Evolutionary conservation across 1,140 invertebrate genomes (phyloP), one percentile per base, ranked within the genome.

Genomic region (Tribolium castaneum): DNA sequence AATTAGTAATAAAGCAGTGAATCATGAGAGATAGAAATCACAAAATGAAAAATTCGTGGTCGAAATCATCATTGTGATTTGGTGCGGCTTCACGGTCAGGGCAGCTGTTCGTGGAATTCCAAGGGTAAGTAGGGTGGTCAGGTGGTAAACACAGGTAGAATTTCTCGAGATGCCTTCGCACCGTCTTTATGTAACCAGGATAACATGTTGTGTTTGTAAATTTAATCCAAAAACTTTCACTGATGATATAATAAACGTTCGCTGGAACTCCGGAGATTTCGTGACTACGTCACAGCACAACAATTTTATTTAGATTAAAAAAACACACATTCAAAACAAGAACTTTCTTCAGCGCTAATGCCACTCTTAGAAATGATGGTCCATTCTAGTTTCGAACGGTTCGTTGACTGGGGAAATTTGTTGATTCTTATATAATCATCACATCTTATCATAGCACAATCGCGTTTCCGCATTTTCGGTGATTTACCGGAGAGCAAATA

Each of bases 391-490:
- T 59, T 59, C 9, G 30, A 66, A 66, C 30, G 59, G 59, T 66
- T 66, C 59, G 59, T 66, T 66, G 59, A 66, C 59, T 66, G 59
- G 59, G 59, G 59, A 66, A 66, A 66, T 66, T 66, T 66, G 59
- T 66, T 66, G 30, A 66, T 66, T 66, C 25, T 66, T 66, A 66
- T 66, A 66, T 66, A 66, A 66, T 66, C 59, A 66, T 12, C 59
- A 30, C 30, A 66, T 66, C 56, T 62, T 62, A 62, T 62, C 56
- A 66, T 14, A 66, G 35, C 34, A 35, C 22, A 62, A 30, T 14
- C 5, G 3, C n/a, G 56, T 30, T 66, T 66, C 59, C 59, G 59
- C 3, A 35, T 66, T 66, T 66, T 30, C 13, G 30, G 59, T 66
- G 30, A 14, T 30, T 66, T 59, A 59, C 54, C 19, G 54, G 54